phyloP scores from a whole-genome alignment of 2,888 invertebrate species.

The Priocnemis perturbator region DNA sequence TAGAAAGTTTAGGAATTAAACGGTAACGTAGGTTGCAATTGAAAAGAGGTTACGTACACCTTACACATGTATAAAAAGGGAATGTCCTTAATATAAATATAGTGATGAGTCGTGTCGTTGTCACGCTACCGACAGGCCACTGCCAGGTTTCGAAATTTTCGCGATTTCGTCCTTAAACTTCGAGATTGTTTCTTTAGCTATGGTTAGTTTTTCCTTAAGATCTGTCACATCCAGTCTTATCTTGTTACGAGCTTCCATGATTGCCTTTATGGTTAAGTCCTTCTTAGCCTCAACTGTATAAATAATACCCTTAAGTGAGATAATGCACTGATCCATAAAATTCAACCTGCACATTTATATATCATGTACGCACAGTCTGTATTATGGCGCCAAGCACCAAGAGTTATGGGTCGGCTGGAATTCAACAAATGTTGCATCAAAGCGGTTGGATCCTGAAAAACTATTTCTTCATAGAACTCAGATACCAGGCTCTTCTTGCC shows the following conservation, averaged over 20 bases:
- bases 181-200: conserved; percentile 90
- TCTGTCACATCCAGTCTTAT: conserved; percentile 88
- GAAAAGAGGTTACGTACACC: background rate
- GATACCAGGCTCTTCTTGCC: conserved; percentile 88
- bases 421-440: conserved; percentile 92
- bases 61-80: background rate
- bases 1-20: too few species aligned
- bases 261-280: conserved; percentile 85
- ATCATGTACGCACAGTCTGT: conserved; percentile 85
- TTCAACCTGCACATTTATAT: too few species aligned
- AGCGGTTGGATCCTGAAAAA: conserved; percentile 93
- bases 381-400: conserved; percentile 88
- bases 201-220: conserved; percentile 88
- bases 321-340: too few species aligned
- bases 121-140: conserved; percentile 58
- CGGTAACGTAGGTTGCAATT: background rate
- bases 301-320: background rate
- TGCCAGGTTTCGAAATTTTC: conserved; percentile 72
- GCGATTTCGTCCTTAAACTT: conserved; percentile 88
- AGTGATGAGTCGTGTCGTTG: conserved; percentile 18
- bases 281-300: conserved; percentile 91
- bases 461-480: conserved; percentile 97
- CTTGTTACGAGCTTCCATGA: conserved; percentile 87
- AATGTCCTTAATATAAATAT: background rate
- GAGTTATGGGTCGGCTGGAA: conserved; percentile 84